These are phyloP conservation scores for Synanceia verrucosa DNA, from an alignment of 2,797 vertebrate genomes.

Conservation along the genomic window DNA sequence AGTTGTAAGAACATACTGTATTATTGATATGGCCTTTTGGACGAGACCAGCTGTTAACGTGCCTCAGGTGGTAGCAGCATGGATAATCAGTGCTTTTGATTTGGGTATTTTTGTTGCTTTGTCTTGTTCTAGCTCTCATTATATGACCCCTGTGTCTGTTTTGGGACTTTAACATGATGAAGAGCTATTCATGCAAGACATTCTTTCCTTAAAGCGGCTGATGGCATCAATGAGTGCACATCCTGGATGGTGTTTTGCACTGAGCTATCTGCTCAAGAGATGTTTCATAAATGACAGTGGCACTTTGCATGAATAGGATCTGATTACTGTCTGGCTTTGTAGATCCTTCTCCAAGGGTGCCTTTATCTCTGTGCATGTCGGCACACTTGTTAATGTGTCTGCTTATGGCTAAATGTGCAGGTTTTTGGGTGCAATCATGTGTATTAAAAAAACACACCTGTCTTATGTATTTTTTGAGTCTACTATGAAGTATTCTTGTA, in stretches of 20 bases:
- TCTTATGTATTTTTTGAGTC: background rate
- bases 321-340: conserved; percentile 46
- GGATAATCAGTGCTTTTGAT: conserved; percentile 35
- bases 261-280: conserved; percentile 48
- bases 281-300: conserved; percentile 48
- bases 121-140: conserved; percentile 48
- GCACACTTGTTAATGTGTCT: conserved; percentile 4
- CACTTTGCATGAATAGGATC: conserved; percentile 46
- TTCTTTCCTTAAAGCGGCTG: conserved; percentile 50
- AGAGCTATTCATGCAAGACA: conserved; percentile 58
- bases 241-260: conserved; percentile 46
- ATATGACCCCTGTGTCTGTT: conserved; percentile 27
- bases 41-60: background rate
- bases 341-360: conserved; percentile 25
- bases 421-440: background rate
- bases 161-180: conserved; percentile 52
- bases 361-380: conserved; percentile 26
- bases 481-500: background rate
- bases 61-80: background rate
- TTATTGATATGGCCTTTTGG: background rate
- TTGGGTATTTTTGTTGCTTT: conserved; percentile 45
- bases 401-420: background rate
- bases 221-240: conserved; percentile 56
- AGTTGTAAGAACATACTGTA: background rate
- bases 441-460: no score